A percentile compares a stretch with the other conserved stretches of the same genome.
These are phyloP conservation scores for Helogale parvula DNA, from an alignment of 2,113 vertebrate genomes.

Conservation along the genomic window DNA sequence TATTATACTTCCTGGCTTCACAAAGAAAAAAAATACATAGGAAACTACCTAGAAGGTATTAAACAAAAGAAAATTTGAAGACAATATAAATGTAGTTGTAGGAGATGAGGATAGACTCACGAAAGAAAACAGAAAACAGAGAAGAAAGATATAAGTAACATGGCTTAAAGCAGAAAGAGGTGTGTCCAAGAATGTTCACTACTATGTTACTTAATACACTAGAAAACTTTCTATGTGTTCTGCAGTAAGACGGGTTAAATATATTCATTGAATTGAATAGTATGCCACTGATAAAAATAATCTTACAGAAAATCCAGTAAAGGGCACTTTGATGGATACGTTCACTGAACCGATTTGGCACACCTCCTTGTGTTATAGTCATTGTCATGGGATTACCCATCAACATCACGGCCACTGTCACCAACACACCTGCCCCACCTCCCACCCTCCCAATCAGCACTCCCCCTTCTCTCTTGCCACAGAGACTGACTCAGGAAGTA, in stretches of 20 bases:
- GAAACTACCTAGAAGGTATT: background rate
- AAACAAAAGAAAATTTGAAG: background rate
- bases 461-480: background rate
- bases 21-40: background rate
- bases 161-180: background rate
- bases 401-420: too few relatives aligned
- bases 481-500: background rate
- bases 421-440: background rate
- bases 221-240: background rate
- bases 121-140: background rate
- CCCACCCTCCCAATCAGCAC: background rate
- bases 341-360: fast-evolving
- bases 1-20: background rate
- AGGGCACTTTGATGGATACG: too few relatives aligned
- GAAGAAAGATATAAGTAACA: background rate
- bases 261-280: background rate
- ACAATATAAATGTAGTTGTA: background rate
- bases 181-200: too few relatives aligned
- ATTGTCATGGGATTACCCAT: background rate
- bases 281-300: background rate
- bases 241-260: background rate
- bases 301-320: background rate
- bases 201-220: too few relatives aligned
- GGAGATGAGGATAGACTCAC: background rate
- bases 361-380: fast-evolving